Base-by-base conservation (phyloP, 2,113 vertebrate species). In the Calyptommatus sinebrachiatus region DNA sequence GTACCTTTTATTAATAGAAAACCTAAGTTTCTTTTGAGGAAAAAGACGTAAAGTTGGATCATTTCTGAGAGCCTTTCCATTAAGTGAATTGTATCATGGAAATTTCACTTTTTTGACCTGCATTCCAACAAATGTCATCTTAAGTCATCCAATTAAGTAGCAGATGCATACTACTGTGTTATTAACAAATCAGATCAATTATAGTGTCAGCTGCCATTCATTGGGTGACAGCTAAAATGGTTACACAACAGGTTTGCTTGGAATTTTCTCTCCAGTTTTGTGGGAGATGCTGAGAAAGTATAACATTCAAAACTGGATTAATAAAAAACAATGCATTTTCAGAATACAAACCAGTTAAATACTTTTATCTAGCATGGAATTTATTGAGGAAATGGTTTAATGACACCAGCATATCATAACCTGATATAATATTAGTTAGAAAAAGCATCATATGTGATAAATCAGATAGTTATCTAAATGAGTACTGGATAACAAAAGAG, bases 401-500 rank as follows among this genome's bases (percentile, higher is more conserved):
- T 71, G 78, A 48, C 74, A 80, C 22, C 75, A 61, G 7, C 79
- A 1, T 72, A 83, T 31, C 73, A 76, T 1, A 71, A 75, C 87
- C 81, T 46, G 21, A 66, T 29, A 89, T n/a, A 26, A 73, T 20
- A 8, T 24, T 72, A 41, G 46, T 12, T 3, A 84, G 86, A 68
- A 88, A 83, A 86, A 26, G 48, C 71, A 79, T 21, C 71, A 0
- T 74, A 28, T 84, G 86, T 78, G 80, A 90, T 89, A 89, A 85
- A 77, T 80, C 85, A 87, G 0, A 77, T 85, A 87, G 85, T 90
- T 88, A 90, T 89, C 1, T 65, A 28, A 65, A 31, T 81, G 12
- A 46, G 0, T 29, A 74, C 7, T 57, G 8, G 2, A 1, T 75
- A 78, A 0, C 0, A 29, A 29, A 85, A 35, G 20, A 84, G n/a